phyloP scores from a whole-genome alignment of 1,140 invertebrate genomes.

The Drosophila yakuba region DNA sequence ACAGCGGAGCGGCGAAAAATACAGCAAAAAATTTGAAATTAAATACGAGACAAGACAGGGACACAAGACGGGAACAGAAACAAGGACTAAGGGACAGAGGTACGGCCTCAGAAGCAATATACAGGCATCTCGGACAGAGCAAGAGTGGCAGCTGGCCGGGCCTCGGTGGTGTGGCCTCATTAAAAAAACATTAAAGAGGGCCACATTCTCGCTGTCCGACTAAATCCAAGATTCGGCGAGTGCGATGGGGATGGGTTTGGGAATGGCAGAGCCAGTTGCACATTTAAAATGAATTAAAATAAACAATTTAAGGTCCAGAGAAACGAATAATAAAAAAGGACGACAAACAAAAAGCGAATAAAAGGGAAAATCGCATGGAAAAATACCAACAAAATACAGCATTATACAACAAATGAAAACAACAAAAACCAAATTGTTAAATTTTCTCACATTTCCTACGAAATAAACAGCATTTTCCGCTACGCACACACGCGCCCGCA shows the following conservation, averaged over 20 bases:
- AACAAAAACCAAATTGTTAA: constrained; percentile 56
- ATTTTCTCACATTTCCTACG: constrained; percentile 75
- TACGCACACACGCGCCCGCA: constrained; percentile 31
- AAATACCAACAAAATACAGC: not conserved
- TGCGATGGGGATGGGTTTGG: not conserved
- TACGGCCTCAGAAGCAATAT: not conserved
- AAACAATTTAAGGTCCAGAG: constrained; percentile 42
- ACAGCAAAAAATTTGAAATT: constrained; percentile 68
- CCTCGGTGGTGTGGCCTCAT: constrained; percentile 53
- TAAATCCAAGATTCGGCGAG: constrained; percentile 2
- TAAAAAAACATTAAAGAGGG: constrained; percentile 81
- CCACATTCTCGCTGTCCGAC: constrained; percentile 37
- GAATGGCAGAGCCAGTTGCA: constrained; percentile 30
- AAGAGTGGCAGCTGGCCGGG: constrained; percentile 34
- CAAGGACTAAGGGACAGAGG: too few species aligned
- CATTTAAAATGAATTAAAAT: constrained; percentile 64
- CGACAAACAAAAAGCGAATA: constrained; percentile 25
- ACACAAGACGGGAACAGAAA: not conserved
- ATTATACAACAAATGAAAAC: constrained; percentile 23
- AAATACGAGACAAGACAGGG: constrained; percentile 63
- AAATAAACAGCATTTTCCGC: constrained; percentile 74
- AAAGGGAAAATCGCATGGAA: constrained; percentile 23
- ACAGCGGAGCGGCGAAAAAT: constrained; percentile 16
- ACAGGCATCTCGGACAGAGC: constrained; percentile 13
- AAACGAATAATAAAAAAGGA: constrained; percentile 4